Percentiles rank a stretch among this genome's conserved stretches.
Evolutionary conservation across 2,797 vertebrate genomes (phyloP).

Genomic region (Enteromius trimaculatus): DNA sequence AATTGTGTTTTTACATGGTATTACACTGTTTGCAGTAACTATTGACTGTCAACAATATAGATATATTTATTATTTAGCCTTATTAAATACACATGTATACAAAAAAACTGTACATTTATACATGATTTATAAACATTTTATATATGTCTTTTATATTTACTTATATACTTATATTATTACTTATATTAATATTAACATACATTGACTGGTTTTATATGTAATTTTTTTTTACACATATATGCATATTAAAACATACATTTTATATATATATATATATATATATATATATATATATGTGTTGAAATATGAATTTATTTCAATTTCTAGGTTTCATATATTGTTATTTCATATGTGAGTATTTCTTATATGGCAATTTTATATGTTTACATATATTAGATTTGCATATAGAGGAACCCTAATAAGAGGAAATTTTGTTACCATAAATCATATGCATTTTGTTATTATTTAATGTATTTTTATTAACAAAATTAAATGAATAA

Average conservation of each 20-base stretch:
- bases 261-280: neutral
- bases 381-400: neutral
- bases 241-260: neutral
- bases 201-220: neutral
- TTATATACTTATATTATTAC: neutral
- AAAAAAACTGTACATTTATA: neutral
- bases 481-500: neutral
- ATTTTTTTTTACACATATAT: neutral
- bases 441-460: neutral
- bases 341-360: neutral
- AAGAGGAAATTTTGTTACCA: neutral
- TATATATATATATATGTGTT: neutral
- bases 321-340: neutral
- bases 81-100: neutral
- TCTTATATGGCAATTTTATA: neutral
- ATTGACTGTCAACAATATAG: neutral
- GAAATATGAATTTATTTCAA: neutral
- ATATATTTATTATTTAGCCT: neutral
- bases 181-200: neutral
- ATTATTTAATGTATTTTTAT: neutral
- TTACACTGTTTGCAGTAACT: neutral
- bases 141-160: neutral
- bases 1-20: neutral
- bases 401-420: neutral
- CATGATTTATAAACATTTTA: neutral